phyloP scores from a whole-genome alignment of 2,888 invertebrate species.

The Meloe dianella region DNA sequence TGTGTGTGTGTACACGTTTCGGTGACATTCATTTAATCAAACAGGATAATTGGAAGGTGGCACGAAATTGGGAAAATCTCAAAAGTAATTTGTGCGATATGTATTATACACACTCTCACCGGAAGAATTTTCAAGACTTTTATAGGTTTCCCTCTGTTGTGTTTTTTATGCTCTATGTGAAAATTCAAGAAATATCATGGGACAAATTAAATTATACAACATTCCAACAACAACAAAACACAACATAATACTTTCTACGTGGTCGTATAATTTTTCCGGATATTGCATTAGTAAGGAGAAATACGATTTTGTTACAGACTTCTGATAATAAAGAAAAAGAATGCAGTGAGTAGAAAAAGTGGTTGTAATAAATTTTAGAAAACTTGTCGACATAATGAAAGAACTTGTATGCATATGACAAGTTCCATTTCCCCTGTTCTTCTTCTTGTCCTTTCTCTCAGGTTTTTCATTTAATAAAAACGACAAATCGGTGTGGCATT shows the following conservation, averaged over 20 bases:
- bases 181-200: conserved; percentile 10
- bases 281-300: background rate
- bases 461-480: background rate
- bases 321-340: background rate
- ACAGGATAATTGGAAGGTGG: conserved; percentile 17
- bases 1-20: background rate
- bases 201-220: conserved; percentile 15
- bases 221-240: conserved; percentile 5
- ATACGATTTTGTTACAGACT: background rate
- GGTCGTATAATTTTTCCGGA: background rate
- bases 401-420: conserved; percentile 10
- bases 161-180: background rate
- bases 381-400: conserved; percentile 14
- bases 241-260: conserved; percentile 1
- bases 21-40: conserved; percentile 9
- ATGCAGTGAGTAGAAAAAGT: background rate
- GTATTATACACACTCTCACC: background rate
- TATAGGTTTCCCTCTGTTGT: background rate
- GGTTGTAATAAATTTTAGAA: background rate
- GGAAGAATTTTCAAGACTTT: conserved; percentile 5
- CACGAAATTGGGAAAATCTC: conserved; percentile 16
- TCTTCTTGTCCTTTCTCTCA: background rate
- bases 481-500: background rate
- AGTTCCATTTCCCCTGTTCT: background rate
- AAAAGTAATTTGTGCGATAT: conserved; percentile 1